Percentiles rank a stretch among this genome's conserved stretches.
phyloP scores from a whole-genome alignment of 2,888 invertebrate genomes.

The Teinopalpus imperialis region DNA sequence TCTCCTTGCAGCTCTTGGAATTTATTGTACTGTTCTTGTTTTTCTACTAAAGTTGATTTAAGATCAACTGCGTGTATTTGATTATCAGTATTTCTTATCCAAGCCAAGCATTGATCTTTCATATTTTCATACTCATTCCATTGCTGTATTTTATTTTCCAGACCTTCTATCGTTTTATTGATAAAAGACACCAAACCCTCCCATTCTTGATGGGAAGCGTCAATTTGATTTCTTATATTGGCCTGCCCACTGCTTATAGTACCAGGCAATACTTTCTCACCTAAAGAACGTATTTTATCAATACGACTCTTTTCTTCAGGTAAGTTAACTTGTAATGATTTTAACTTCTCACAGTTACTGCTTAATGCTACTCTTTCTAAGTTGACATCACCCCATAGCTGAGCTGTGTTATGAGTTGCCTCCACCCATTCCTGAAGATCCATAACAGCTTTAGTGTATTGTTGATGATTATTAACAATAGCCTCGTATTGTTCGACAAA shows the following conservation, averaged over 20 bases:
- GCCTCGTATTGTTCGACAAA: slow-evolving; percentile 93
- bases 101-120: slow-evolving; percentile 91
- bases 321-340: slow-evolving; percentile 88
- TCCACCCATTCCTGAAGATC: slow-evolving; percentile 94
- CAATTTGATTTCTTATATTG: slow-evolving; percentile 93
- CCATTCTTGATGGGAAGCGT: slow-evolving; percentile 95
- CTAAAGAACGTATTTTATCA: slow-evolving; percentile 89
- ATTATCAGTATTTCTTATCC: slow-evolving; percentile 94
- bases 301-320: slow-evolving; percentile 94
- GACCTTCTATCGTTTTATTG: slow-evolving; percentile 87
- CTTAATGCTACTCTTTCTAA: slow-evolving; percentile 92
- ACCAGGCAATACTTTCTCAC: slow-evolving; percentile 94
- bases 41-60: slow-evolving; percentile 90
- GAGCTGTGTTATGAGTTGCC: slow-evolving; percentile 90
- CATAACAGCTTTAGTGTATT: slow-evolving; percentile 92
- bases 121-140: slow-evolving; percentile 96
- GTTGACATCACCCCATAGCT: slow-evolving; percentile 91
- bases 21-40: slow-evolving; percentile 91
- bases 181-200: slow-evolving; percentile 90
- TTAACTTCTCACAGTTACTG: slow-evolving; percentile 92
- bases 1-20: slow-evolving; percentile 92
- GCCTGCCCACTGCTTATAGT: slow-evolving; percentile 91
- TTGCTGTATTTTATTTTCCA: slow-evolving; percentile 92
- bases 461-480: slow-evolving; percentile 94
- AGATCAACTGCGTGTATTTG: slow-evolving; percentile 93